These are phyloP conservation scores for Athene noctua DNA, from an alignment of 2,113 vertebrate species.

Conservation along the genomic window DNA sequence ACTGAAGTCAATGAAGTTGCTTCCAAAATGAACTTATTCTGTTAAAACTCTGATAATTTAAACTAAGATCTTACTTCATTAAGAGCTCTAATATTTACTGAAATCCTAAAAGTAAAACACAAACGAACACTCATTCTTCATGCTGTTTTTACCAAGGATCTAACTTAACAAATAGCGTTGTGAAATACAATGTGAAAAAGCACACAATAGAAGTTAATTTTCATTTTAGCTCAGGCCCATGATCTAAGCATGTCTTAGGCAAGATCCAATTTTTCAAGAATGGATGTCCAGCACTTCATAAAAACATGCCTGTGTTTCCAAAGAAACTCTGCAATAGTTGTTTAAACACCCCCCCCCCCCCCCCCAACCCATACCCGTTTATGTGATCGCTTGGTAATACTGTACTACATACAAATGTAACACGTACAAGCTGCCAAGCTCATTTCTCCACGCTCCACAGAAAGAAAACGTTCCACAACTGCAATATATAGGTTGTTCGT, in stretches of 20 bases:
- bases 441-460: not conserved
- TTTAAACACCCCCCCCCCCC: not conserved
- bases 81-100: conserved; percentile 5
- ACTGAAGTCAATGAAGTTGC: not conserved
- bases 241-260: not conserved
- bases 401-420: not conserved
- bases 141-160: conserved; percentile 4
- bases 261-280: not conserved
- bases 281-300: not conserved
- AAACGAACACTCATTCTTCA: not conserved
- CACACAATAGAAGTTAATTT: not conserved
- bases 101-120: conserved; percentile 17
- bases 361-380: not conserved
- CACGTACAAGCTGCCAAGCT: not conserved
- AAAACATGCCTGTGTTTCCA: accelerated
- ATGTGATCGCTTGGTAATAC: not conserved
- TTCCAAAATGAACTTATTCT: not conserved
- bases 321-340: not conserved
- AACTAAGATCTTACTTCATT: conserved; percentile 27
- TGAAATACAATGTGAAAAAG: not conserved
- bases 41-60: not conserved
- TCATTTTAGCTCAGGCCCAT: not conserved
- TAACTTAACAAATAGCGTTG: conserved; percentile 5
- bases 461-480: not conserved
- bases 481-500: not conserved